Evolutionary conservation across 2,797 vertebrate species (phyloP).

Genomic region (Craterocephalus amniculus): DNA sequence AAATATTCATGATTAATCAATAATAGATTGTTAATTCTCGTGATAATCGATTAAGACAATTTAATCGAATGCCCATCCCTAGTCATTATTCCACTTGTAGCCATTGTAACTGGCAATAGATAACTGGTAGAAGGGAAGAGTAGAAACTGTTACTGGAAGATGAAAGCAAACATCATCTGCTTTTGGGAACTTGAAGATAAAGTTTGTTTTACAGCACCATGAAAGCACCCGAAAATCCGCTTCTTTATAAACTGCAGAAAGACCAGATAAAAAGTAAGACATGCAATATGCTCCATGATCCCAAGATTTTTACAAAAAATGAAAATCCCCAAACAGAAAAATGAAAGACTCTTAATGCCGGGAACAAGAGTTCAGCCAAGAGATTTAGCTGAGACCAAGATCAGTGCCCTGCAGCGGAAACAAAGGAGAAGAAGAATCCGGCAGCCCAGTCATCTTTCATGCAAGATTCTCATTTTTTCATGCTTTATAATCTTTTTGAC

Average conservation of each 20-base stretch:
- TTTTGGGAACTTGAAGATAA: neutral
- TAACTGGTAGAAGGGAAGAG: neutral
- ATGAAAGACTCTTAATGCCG: neutral
- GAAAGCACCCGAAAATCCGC: too few species aligned
- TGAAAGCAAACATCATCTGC: neutral
- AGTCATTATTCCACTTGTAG: too few species aligned
- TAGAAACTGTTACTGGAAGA: neutral
- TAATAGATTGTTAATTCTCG: too few species aligned
- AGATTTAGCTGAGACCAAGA: neutral
- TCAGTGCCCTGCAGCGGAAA: neutral
- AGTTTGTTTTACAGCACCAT: neutral
- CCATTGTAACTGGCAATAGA: neutral
- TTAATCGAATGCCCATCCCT: too few species aligned
- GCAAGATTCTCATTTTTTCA: conserved; percentile 23
- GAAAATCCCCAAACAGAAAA: neutral
- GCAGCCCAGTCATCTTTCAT: conserved; percentile 3
- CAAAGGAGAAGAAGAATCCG: conserved; percentile 6
- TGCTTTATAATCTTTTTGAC: conserved; percentile 16
- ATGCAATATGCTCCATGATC: neutral
- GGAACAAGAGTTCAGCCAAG: neutral
- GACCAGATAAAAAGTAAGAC: too few species aligned
- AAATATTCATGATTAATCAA: too few species aligned
- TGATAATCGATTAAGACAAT: too few species aligned
- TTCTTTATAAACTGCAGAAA: neutral
- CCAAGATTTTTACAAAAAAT: too few species aligned